phyloP scores from a whole-genome alignment of 2,797 vertebrate genomes.

The Triplophysa yarkandensis region DNA sequence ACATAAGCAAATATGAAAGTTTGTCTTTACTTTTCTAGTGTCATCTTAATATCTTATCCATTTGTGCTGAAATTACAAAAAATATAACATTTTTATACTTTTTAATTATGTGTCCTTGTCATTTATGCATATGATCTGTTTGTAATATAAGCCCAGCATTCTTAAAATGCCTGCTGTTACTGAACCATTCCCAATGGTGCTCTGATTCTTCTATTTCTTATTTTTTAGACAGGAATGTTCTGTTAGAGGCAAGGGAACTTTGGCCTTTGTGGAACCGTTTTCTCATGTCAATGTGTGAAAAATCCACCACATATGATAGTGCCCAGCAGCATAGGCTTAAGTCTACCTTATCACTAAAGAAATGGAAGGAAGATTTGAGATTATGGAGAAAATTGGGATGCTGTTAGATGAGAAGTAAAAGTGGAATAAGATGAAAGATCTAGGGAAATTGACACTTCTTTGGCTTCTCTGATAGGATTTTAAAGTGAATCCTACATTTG shows the following conservation, averaged over 20 bases:
- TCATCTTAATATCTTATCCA: neutral
- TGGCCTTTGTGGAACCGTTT: neutral
- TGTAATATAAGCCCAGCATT: neutral
- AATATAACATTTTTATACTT: neutral
- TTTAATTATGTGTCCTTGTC: neutral
- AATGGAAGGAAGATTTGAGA: neutral
- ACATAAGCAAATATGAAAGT: neutral
- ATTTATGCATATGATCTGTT: neutral
- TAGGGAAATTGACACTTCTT: neutral
- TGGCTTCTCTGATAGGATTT: neutral
- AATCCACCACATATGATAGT: neutral
- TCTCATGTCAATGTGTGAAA: neutral
- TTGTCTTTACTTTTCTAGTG: neutral
- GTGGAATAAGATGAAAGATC: neutral
- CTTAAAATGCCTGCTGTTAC: neutral
- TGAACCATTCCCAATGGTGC: constrained; percentile 25
- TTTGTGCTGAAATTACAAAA: neutral
- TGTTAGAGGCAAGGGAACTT: constrained; percentile 21
- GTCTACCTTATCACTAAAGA: neutral
- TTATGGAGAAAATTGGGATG: neutral
- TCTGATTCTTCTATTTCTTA: constrained; percentile 57
- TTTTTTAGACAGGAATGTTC: constrained; percentile 54
- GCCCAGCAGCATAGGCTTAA: neutral
- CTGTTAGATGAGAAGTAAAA: neutral
- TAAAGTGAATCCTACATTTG: neutral